Conservation (phyloP, 2,113 vertebrate genomes). For the Rhynchomys soricoides region DNA sequence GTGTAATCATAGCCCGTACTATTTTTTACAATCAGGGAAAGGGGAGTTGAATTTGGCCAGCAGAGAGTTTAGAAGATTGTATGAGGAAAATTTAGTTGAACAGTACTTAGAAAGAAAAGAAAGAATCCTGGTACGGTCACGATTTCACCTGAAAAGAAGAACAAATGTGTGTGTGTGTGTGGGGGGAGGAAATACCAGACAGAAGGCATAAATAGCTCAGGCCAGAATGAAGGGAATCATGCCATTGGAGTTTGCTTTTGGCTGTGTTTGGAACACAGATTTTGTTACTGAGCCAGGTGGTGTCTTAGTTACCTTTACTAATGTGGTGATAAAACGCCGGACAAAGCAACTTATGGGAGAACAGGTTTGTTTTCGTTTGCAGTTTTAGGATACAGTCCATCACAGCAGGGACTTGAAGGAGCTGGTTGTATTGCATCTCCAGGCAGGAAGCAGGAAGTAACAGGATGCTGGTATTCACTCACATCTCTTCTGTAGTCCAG, state of each 20-base stretch:
- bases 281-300: background rate
- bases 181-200: background rate
- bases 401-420: background rate
- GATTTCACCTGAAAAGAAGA: background rate
- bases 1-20: background rate
- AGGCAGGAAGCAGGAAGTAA: background rate
- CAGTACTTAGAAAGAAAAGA: background rate
- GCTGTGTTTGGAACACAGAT: background rate
- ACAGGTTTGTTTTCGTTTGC: background rate
- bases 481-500: background rate
- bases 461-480: background rate
- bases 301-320: background rate
- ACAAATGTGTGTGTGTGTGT: background rate
- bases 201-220: background rate
- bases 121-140: rapidly evolving
- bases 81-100: background rate
- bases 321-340: background rate
- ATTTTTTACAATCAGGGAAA: background rate
- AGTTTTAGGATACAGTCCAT: background rate
- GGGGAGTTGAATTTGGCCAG: background rate
- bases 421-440: too few species aligned
- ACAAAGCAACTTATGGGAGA: background rate
- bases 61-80: background rate
- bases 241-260: background rate
- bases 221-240: background rate